Conservation (phyloP, 2,888 invertebrate genomes). For the Pandemis cinnamomeana region DNA sequence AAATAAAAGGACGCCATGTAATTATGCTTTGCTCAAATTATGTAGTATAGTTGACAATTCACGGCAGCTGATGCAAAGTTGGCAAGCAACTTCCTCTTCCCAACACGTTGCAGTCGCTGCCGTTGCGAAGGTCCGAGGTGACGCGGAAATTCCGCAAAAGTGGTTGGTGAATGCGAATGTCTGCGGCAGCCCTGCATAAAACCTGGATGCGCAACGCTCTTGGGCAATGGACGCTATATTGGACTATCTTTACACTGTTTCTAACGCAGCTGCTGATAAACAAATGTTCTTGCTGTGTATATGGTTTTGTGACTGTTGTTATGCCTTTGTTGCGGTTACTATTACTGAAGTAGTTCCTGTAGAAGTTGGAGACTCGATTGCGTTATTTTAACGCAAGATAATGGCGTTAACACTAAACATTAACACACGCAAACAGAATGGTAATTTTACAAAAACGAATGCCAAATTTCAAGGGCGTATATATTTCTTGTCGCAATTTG, state of each 20-base stretch:
- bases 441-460: too few species aligned
- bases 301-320: background rate
- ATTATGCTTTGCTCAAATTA: too few species aligned
- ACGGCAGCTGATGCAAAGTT: background rate
- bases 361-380: background rate
- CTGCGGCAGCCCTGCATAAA: slow-evolving; percentile 35
- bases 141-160: background rate
- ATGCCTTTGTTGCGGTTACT: background rate
- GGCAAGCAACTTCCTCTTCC: background rate
- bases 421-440: too few species aligned
- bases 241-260: slow-evolving; percentile 35
- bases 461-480: too few species aligned
- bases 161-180: background rate
- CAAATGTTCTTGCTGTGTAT: background rate
- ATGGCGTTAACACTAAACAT: background rate
- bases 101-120: background rate
- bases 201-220: slow-evolving; percentile 47
- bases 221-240: slow-evolving; percentile 19
- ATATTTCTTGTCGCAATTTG: too few species aligned
- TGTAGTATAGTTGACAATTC: too few species aligned
- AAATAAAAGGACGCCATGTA: too few species aligned
- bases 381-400: background rate
- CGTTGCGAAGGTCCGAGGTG: background rate
- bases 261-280: slow-evolving; percentile 12
- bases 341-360: background rate